Base-by-base conservation (phyloP, 2,888 invertebrate species). In the Neoitamus cyanurus region DNA sequence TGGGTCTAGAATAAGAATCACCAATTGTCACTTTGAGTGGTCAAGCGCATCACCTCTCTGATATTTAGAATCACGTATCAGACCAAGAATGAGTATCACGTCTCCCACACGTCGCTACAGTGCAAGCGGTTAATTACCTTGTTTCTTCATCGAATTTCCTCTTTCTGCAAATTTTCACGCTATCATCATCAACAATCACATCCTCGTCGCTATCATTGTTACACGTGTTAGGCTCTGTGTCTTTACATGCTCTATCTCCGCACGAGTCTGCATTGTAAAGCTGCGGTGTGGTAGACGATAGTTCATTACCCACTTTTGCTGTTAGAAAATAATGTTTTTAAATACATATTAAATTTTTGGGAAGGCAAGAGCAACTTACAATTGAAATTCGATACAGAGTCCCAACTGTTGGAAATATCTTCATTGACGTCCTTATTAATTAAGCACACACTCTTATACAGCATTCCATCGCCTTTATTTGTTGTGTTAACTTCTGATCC, bases 131-230 rank as follows among this genome's bases (percentile, higher is more conserved):
- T 25, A n/a, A 42, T 46, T 83, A 72, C 72, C 72, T 83, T n/a
- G 25, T 28, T 30, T 72, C 72, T 28, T 90, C 91, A 48, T 91
- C 91, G 82, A 89, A 89, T 84, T 90, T 89, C 9, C 90, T 89
- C 36, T 89, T 88, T 72, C 87, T 88, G 85, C 90, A 70, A 6
- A 86, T 87, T 87, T 89, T 90, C 58, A 90, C 88, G 6, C 89
- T 89, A 84, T 91, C 91, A 87, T 91, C 91, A 87, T 91, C 91
- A 84, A 91, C 91, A 20, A 91, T 91, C 46, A 91, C 91, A 88
- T 91, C 91, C 87, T 91, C 91, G 36, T 91, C 91, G 88, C 90
- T 91, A 84, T 91, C 91, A 87, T 91, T 91, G 86, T 90, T 90
- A 85, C 90, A 90, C 84, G 88, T 87, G 70, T 89, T 90, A 86